Base-by-base conservation (phyloP, 1,140 invertebrate genomes). In the Archivesica marissinica region DNA sequence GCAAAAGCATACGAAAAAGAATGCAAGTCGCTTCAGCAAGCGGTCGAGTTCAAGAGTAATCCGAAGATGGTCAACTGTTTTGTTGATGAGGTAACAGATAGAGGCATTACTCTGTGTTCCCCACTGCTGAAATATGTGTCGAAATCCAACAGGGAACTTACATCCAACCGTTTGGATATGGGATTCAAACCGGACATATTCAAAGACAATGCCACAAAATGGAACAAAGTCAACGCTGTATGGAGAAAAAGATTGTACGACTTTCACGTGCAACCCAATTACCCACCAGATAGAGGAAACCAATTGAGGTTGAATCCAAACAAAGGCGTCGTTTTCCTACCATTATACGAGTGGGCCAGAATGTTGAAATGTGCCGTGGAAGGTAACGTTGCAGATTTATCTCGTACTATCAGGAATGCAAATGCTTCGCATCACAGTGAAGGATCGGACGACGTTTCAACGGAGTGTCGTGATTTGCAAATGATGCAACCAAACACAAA, bases 1-100 rank as follows among this genome's bases (percentile, higher is more conserved):
- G 86, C 83, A 0, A 87, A 85, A 39, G 39, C 38, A 17, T 89
- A 81, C 52, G 59, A 89, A 33, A 87, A 66, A 17, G 38, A 87
- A 28, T 89, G 88, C 56, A 52, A 52, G 79, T 35, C 80, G 11
- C 38, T 89, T 9, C 38, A 25, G 38, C 50, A 66, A 61, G 88
- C 83, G n/a, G 30, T 77, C n/a, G 68, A 66, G n/a, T 50, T 87
- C 0, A 83, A 82, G 68, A 80, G 74, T 20, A 77, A 72, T 38
- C 86, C 88, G 41, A 44, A 33, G 7, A 44, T 86, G 23, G 41
- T 86, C 25, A 79, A 78, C 76, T 85, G 79, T 4, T 77, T 72
- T 56, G 68, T 87, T 13, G 47, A 76, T 56, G 56, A 80, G 13
- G 44, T 87, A 44, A 85, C 78, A 17, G 79, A 87, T 23, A 80